Evolutionary conservation across 2,888 invertebrate genomes (phyloP), one percentile per base, ranked within the genome.

Genomic region (Lithophane semibrunnea): DNA sequence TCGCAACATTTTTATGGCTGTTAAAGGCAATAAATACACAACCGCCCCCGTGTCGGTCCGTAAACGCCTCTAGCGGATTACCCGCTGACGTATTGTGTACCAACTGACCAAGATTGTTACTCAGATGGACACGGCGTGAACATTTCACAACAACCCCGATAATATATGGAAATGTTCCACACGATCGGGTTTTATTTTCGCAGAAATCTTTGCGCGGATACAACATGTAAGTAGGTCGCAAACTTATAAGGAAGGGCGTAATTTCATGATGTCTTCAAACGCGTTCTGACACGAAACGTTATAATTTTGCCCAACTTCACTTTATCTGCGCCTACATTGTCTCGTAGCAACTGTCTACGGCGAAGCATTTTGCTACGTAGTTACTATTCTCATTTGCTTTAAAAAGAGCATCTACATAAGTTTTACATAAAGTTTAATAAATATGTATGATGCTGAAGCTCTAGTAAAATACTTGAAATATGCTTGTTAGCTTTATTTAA

Each of bases 1-100:
- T 93, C 87, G 90, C 86, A 93, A 94, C 93, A 94, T 93, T 94
- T 95, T 95, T 94, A 94, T 94, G 90, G 93, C 92, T 90, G 91
- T 92, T 92, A 91, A 86, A 88, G 87, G 92, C 93, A 91, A 94
- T 94, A 95, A 95, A 94, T 94, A 93, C 65, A 87, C 87, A 87
- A 87, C 82, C 73, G 71, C 63, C 68, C 63, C 74, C 54, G 78
- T 82, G 79, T 81, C 47, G 79, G 82, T 73, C 73, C 77, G 82
- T 88, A 86, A 88, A 83, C 83, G 88, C 87, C 88, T 89, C 89
- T 70, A 54, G 85, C 88, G 90, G 91, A 91, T 92, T 89, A 92
- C 86, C 82, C 78, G 84, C 85, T 92, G 91, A 93, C 90, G 88
- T 92, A 93, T 92, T 90, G 90, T 89, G 82, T 76, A 76, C 80